Percentiles rank a stretch among this genome's conserved stretches.
phyloP scores from a whole-genome alignment of 2,888 invertebrate species.

The Stenichneumon culpator region DNA sequence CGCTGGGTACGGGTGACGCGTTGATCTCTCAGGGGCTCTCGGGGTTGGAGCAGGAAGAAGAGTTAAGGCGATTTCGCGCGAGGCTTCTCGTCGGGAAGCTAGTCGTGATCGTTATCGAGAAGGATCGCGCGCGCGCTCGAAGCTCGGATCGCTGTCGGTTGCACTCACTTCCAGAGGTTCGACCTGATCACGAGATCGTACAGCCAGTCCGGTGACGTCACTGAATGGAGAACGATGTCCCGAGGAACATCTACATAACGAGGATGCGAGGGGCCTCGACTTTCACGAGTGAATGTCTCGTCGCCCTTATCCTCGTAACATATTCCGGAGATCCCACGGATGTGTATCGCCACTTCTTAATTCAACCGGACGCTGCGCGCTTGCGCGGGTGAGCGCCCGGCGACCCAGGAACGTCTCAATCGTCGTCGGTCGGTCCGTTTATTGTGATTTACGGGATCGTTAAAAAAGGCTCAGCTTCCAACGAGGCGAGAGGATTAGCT shows the following conservation, averaged over 20 bases:
- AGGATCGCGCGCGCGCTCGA: conserved; percentile 1
- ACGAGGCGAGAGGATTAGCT: conserved; percentile 46
- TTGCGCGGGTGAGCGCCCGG: conserved; percentile 52
- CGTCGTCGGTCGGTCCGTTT: conserved; percentile 66
- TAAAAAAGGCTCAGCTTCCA: conserved; percentile 73
- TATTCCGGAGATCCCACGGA: conserved; percentile 29
- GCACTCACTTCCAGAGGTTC: neutral
- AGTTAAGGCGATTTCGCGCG: conserved; percentile 13
- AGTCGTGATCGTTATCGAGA: neutral
- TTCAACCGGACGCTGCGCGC: conserved; percentile 43
- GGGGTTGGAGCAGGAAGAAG: neutral
- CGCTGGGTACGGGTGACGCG: conserved; percentile 40
- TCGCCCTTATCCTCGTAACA: conserved; percentile 45
- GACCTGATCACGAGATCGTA: neutral
- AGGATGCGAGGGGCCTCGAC: conserved; percentile 65
- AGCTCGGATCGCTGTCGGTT: conserved; percentile 1
- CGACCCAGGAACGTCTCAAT: conserved; percentile 59
- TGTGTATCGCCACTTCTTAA: conserved; percentile 57
- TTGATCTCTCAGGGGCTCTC: conserved; percentile 7
- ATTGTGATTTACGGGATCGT: conserved; percentile 79
- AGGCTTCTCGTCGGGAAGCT: conserved; percentile 10
- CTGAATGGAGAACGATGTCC: conserved; percentile 39
- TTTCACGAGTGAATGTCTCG: conserved; percentile 62
- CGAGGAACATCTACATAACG: conserved; percentile 63
- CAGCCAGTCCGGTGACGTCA: conserved; percentile 19